Percentiles rank a stretch among this genome's conserved stretches.
Conservation (phyloP, 1,140 invertebrate species). For the Zophobas morio region DNA sequence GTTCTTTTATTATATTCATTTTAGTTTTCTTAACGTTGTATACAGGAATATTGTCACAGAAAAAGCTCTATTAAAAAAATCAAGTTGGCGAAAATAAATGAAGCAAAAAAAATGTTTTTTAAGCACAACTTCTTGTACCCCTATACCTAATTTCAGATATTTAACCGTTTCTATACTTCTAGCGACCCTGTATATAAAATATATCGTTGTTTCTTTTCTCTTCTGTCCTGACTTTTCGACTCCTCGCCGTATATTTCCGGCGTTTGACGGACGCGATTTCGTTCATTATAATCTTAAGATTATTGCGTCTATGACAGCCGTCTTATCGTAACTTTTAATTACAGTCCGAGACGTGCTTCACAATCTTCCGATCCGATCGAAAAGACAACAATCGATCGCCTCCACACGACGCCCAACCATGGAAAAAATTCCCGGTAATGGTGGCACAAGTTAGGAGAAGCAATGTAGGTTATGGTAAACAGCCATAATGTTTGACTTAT, state of each 20-base stretch:
- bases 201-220: neutral
- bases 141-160: no score
- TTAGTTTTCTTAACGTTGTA: no score
- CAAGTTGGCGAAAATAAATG: no score
- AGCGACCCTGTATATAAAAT: no score
- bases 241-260: conserved; percentile 6
- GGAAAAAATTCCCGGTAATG: neutral
- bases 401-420: neutral
- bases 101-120: no score
- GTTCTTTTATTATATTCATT: no score
- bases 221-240: neutral
- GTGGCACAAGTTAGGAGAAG: neutral
- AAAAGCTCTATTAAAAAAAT: no score
- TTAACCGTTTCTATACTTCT: no score
- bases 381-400: conserved; percentile 6
- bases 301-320: conserved; percentile 55
- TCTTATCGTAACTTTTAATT: conserved; percentile 60
- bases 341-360: conserved; percentile 45
- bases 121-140: no score
- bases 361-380: conserved; percentile 24
- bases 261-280: conserved; percentile 48
- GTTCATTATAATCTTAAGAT: conserved; percentile 58
- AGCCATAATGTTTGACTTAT: conserved; percentile 48
- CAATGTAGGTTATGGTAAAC: conserved; percentile 31
- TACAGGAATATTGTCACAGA: no score